A percentile compares a stretch with the other conserved stretches of the same genome.
phyloP scores from a whole-genome alignment of 2,113 vertebrate species.

The Mormyrus iriodes region DNA sequence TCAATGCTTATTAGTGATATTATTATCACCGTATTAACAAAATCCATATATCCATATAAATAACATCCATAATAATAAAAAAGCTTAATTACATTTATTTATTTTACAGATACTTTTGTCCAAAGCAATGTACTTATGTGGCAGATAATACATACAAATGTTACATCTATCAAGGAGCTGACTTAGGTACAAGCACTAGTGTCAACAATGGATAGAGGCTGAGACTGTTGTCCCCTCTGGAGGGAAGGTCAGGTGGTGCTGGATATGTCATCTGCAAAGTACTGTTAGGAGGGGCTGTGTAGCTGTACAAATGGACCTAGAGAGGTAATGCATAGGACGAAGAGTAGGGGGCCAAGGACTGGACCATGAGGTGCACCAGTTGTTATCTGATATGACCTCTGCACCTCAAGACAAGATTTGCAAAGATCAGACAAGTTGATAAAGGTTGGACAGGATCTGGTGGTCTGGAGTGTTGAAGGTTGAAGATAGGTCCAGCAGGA shows the following conservation, averaged over 20 bases:
- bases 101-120: background rate
- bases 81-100: background rate
- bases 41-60: background rate
- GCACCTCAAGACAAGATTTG: background rate
- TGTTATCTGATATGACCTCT: background rate
- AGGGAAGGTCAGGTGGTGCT: background rate
- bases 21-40: background rate
- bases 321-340: background rate
- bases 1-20: background rate
- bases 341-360: background rate
- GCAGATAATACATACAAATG: background rate
- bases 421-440: background rate
- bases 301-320: background rate
- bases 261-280: background rate
- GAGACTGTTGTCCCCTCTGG: background rate
- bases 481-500: background rate
- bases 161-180: background rate
- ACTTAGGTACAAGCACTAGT: background rate
- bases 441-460: background rate
- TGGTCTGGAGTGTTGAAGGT: background rate
- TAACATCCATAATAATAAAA: background rate
- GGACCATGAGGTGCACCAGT: background rate
- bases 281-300: background rate
- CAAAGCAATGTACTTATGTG: background rate
- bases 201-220: background rate